Evolutionary conservation across 2,888 invertebrate species (phyloP).

Genomic region (Conomelus anceps): DNA sequence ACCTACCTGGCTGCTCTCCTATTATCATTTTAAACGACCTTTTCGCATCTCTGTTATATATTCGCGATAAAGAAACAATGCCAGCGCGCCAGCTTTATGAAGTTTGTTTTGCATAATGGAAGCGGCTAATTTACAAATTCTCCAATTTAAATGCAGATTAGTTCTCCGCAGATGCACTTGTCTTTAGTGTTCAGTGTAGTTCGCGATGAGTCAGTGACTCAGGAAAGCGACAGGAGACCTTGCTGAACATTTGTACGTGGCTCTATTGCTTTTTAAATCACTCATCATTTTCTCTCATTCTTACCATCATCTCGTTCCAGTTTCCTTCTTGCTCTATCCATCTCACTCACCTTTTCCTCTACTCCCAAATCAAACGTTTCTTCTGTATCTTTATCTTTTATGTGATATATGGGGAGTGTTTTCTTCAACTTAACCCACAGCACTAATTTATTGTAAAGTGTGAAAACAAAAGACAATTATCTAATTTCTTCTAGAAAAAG

Average conservation of each 20-base stretch:
- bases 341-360: too few species aligned
- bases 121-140: background rate
- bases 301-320: too few species aligned
- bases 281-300: background rate
- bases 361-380: too few species aligned
- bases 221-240: background rate
- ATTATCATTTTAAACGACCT: background rate
- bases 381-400: too few species aligned
- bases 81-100: background rate
- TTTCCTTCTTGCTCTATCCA: too few species aligned
- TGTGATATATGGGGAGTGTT: too few species aligned
- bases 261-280: background rate
- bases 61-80: too few species aligned
- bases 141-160: background rate
- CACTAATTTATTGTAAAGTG: too few species aligned
- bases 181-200: background rate
- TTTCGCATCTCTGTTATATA: background rate
- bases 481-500: too few species aligned
- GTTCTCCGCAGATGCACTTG: background rate
- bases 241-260: background rate
- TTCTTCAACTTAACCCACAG: too few species aligned
- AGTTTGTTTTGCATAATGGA: background rate
- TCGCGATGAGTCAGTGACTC: background rate
- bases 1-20: background rate
- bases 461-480: too few species aligned